These are phyloP conservation scores for Ceratina australensis DNA, from an alignment of 1,140 invertebrate genomes.

Conservation along the genomic window DNA sequence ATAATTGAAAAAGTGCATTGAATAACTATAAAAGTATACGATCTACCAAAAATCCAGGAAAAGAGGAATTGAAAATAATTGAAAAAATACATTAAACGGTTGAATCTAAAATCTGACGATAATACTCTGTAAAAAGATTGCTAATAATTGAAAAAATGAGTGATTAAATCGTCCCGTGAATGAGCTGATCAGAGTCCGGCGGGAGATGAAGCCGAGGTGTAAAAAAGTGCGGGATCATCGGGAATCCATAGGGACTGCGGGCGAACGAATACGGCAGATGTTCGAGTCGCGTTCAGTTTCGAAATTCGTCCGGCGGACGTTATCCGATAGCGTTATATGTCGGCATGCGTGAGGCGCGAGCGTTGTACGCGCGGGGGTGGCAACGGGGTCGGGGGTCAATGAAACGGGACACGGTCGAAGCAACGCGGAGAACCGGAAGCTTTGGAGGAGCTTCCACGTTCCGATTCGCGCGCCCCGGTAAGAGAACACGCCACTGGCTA, in stretches of 20 bases:
- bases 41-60: no score
- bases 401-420: constrained; percentile 3
- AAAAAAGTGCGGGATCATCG: no score
- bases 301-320: constrained; percentile 24
- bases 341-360: neutral
- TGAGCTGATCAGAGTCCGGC: no score
- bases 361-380: neutral
- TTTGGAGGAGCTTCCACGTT: neutral
- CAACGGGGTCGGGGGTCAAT: neutral
- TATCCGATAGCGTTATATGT: constrained; percentile 1
- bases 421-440: constrained; percentile 1
- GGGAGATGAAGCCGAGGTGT: no score
- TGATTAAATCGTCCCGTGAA: no score
- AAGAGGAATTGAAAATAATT: no score
- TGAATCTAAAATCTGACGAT: no score
- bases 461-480: neutral
- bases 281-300: constrained; percentile 6
- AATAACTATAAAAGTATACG: no score
- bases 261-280: neutral
- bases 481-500: neutral
- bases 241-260: neutral
- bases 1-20: no score
- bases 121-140: no score
- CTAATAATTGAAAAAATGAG: no score
- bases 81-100: no score